Base-by-base conservation (phyloP, 1,140 invertebrate species). In the Drosophila tsacasi region DNA sequence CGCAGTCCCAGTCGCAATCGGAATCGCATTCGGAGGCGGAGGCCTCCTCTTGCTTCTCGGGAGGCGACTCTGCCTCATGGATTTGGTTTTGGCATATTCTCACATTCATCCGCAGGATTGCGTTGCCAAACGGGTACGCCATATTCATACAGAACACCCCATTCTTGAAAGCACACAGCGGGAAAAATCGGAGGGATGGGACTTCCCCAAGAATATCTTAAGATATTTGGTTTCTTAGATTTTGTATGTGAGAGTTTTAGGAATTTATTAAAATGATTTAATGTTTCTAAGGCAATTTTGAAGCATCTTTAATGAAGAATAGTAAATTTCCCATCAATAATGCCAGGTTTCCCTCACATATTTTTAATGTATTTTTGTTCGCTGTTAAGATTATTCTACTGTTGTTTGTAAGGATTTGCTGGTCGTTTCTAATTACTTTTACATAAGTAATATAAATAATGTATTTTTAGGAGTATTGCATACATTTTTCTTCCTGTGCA, bases 81-180 rank as follows among this genome's bases (percentile, higher is more conserved):
- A 89, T 89, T 87, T 89, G 76, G 76, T 84, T 89, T 89, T 89
- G 84, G 84, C 84, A 87, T 90, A 87, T 87, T 87, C 84, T 87
- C 84, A 89, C 84, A 87, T 87, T 89, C 84, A 72, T 74, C 65
- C 80, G 57, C 57, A 86, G 68, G 57, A 76, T 63, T 72, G 62
- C 74, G 47, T 12, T 59, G 76, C 60, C 64, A 78, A 62, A 55
- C 67, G 62, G 60, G 40, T 52, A 60, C 46, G 63, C 77, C 60
- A 63, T 69, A 76, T 64, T 59, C 64, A 72, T 55, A 59, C 74
- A 57, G 61, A 81, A 23, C 37, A 47, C 61, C 46, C 55, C 61
- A 58, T 32, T 42, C 59, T 62, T 21, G 10, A 15, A 30, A 12
- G n/a, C 21, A 17, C 35, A 71, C 40, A 25, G 62, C 12, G 39